Base-by-base conservation (phyloP, 1,140 invertebrate genomes). In the Lepidostoma basale region DNA sequence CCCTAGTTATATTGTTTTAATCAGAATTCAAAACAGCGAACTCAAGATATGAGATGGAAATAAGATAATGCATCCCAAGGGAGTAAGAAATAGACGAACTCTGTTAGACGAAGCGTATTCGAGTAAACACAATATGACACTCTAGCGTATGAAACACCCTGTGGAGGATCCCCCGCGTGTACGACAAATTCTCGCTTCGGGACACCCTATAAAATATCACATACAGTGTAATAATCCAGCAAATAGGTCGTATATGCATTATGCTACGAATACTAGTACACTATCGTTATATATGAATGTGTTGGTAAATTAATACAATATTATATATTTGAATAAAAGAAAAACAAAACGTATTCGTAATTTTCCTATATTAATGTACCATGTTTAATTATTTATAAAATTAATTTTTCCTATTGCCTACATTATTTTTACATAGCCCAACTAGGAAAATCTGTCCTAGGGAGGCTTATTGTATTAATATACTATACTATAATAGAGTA, bases 41-140 rank as follows among this genome's bases (percentile, higher is more conserved):
- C 16, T 33, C 25, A 47, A 47, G 44, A 47, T 47, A 22, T 62
- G 52, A 39, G 62, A 52, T 44, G 36, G 47, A 40, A 56, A 42
- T 42, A 56, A 30, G 62, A 65, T 39, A 33, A 54, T 66, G 23
- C 47, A 66, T 47, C 49, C 26, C 30, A 16, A 25, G 26, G 52
- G 36, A 66, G 52, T 66, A 28, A 18, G 56, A 42, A 60, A 22
- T 47, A 47, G 20, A 47, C n/a, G 44, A 22, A 47, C 20, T 12
- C 12, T 12, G 12, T 22, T 56, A 12, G 10, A 56, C 10, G 26
- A 33, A 33, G 33, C 8, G 65, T 67, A 67, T 67, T 68, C 42
- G 36, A 65, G 62, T 58, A 59, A 69, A 65, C 62, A 69, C 68
- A 69, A 65, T 62, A 69, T 64, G 68, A 42, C 68, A 69, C 68